phyloP scores from a whole-genome alignment of 2,888 invertebrate genomes.

The Polymixis flavicincta region DNA sequence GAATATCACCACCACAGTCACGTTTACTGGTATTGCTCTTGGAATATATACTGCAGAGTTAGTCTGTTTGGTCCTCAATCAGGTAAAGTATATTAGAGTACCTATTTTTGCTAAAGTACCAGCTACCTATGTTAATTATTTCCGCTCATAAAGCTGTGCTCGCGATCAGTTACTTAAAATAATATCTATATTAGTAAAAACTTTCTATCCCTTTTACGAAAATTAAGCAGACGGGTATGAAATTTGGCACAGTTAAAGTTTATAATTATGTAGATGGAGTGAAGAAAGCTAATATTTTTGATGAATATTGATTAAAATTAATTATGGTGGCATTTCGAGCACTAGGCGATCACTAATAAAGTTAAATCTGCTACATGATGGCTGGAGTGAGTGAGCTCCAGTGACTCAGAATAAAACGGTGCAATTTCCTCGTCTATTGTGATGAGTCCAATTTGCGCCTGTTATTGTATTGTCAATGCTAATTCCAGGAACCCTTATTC shows the following conservation, averaged over 20 bases:
- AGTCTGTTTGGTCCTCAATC: constrained; percentile 85
- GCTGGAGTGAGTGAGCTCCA: neutral
- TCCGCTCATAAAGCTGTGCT: too few relatives aligned
- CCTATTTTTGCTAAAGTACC: neutral
- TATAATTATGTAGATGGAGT: too few relatives aligned
- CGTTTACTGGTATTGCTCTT: constrained; percentile 82
- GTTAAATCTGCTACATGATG: neutral
- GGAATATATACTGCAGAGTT: constrained; percentile 85
- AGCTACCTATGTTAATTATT: neutral
- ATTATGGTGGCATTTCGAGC: too few relatives aligned
- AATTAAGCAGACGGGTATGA: too few relatives aligned
- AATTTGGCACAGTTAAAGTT: too few relatives aligned
- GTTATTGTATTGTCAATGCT: constrained; percentile 44
- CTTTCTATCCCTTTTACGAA: too few relatives aligned
- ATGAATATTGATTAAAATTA: too few relatives aligned
- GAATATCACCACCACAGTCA: constrained; percentile 79
- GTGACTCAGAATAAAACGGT: constrained; percentile 35
- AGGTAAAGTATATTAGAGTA: constrained; percentile 73
- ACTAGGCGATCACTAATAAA: neutral
- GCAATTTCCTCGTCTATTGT: constrained; percentile 39
- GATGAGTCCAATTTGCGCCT: constrained; percentile 27
- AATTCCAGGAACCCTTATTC: constrained; percentile 82
- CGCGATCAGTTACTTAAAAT: neutral
- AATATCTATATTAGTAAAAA: neutral
- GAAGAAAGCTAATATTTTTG: too few relatives aligned